These are phyloP conservation scores for Lithobates sylvaticus DNA, from an alignment of 2,797 vertebrate species.

Conservation along the genomic window DNA sequence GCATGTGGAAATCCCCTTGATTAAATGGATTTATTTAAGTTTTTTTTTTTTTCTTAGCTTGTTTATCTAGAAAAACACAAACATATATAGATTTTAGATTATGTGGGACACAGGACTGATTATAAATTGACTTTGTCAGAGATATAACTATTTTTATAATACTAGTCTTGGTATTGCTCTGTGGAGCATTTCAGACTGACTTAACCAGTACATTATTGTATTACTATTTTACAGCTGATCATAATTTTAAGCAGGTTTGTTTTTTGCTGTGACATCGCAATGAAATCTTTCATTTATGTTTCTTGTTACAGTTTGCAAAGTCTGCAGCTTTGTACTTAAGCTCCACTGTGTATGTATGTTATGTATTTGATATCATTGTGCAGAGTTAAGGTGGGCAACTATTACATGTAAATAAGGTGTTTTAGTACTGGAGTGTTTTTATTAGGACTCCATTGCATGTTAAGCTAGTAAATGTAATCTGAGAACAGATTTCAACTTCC, in stretches of 20 bases:
- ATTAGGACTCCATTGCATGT: constrained; percentile 47
- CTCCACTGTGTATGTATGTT: constrained; percentile 34
- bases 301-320: constrained; percentile 13
- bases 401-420: constrained; percentile 45
- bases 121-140: background rate
- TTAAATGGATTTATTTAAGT: no score
- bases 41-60: no score
- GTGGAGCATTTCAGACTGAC: background rate
- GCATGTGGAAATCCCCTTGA: no score
- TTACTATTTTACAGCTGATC: background rate
- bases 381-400: constrained; percentile 9
- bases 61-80: no score
- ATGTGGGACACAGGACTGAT: background rate
- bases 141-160: constrained; percentile 6
- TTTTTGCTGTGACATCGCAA: background rate
- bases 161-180: constrained; percentile 6
- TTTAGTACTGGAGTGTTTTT: constrained; percentile 29
- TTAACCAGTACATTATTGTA: background rate
- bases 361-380: constrained; percentile 19
- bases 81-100: constrained; percentile 8
- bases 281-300: background rate
- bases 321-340: constrained; percentile 16
- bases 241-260: background rate
- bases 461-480: constrained; percentile 41
- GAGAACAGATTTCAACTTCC: constrained; percentile 17